phyloP scores from a whole-genome alignment of 2,113 vertebrate species.

The Corvus cornix region DNA sequence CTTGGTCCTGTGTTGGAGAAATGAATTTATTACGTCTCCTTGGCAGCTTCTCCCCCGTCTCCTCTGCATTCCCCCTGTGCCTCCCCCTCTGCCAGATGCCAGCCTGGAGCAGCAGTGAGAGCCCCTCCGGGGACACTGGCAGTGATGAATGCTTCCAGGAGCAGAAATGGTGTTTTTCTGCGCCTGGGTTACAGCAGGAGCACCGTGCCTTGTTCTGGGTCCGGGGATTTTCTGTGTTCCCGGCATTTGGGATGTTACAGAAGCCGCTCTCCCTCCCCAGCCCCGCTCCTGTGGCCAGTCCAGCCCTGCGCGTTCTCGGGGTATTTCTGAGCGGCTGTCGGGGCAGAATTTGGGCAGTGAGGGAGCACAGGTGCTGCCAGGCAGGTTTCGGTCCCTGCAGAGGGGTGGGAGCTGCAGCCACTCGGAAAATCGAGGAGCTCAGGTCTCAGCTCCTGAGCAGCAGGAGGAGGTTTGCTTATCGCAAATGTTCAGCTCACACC shows the following conservation, averaged over 20 bases:
- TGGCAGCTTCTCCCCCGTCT: neutral
- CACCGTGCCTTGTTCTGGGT: neutral
- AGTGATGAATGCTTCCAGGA: neutral
- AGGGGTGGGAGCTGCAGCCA: neutral
- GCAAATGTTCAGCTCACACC: conserved; percentile 12
- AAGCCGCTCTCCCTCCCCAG: neutral
- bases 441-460: neutral
- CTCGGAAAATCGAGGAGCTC: neutral
- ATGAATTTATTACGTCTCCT: neutral
- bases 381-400: neutral
- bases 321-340: neutral
- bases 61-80: neutral
- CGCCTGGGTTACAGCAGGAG: neutral
- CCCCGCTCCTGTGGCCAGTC: neutral
- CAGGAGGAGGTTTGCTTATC: conserved; percentile 11
- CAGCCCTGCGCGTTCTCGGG: neutral
- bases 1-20: neutral
- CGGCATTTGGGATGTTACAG: neutral
- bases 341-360: neutral
- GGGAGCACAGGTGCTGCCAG: neutral
- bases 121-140: neutral
- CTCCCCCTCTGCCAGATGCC: conserved; percentile 28
- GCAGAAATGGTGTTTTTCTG: neutral
- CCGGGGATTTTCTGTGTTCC: neutral
- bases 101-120: neutral